A percentile compares a stretch with the other conserved stretches of the same genome.
These are phyloP conservation scores for Dermatemys mawii DNA, from an alignment of 2,113 vertebrate genomes.

Conservation along the genomic window DNA sequence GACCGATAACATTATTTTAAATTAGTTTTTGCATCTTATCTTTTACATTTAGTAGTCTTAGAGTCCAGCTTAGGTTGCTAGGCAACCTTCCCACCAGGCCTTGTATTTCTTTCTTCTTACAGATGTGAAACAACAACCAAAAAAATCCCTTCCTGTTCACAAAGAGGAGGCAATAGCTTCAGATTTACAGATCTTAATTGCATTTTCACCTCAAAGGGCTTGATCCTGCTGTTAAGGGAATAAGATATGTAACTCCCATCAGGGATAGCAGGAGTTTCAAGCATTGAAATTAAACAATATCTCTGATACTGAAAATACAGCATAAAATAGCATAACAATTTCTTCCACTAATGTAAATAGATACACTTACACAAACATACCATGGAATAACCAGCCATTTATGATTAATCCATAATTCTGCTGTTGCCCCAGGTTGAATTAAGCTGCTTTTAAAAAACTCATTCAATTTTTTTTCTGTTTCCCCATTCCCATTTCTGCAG, in stretches of 20 bases:
- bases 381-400: background rate
- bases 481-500: accelerated
- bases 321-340: background rate
- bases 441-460: accelerated
- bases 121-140: slow-evolving; percentile 19
- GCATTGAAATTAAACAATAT: accelerated
- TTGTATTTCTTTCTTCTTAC: slow-evolving; percentile 50
- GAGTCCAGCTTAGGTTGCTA: slow-evolving; percentile 45
- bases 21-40: background rate
- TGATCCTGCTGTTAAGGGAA: background rate
- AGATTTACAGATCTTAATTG: background rate
- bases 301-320: background rate
- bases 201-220: background rate
- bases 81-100: slow-evolving; percentile 54
- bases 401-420: accelerated
- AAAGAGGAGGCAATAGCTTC: background rate
- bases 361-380: background rate
- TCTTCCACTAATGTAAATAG: accelerated
- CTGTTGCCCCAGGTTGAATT: background rate
- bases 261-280: background rate
- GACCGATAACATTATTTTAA: background rate
- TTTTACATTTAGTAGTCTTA: background rate
- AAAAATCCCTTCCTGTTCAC: slow-evolving; percentile 7
- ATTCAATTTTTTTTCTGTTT: background rate
- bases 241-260: background rate